Evolutionary conservation across 2,113 vertebrate genomes (phyloP).

Genomic region (Athene cunicularia): DNA sequence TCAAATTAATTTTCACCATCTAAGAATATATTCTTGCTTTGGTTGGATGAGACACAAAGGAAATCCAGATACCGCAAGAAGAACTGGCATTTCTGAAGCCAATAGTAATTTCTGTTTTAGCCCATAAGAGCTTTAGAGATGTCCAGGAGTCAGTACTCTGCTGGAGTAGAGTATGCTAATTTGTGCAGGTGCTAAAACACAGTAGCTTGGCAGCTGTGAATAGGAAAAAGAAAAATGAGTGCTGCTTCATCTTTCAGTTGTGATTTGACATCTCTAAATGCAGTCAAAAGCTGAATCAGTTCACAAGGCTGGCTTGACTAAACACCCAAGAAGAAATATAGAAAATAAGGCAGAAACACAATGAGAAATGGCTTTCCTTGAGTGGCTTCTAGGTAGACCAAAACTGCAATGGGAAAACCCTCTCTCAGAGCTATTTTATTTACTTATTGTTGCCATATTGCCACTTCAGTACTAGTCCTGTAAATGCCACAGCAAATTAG

Average conservation of each 20-base stretch:
- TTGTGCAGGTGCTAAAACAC: slow-evolving; percentile 51
- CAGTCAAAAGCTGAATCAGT: neutral
- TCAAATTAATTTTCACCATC: neutral
- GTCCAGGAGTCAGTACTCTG: neutral
- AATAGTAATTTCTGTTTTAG: neutral
- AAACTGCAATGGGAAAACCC: neutral
- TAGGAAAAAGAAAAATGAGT: neutral
- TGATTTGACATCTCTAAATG: neutral
- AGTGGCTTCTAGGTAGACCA: neutral
- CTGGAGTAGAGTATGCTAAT: slow-evolving; percentile 1
- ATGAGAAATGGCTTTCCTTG: neutral
- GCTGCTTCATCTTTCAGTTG: neutral
- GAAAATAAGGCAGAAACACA: neutral
- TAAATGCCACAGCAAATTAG: neutral
- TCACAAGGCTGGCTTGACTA: neutral
- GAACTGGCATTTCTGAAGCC: neutral
- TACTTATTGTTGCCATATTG: neutral
- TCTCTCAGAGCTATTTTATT: neutral
- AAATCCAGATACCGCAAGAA: neutral
- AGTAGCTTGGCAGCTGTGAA: slow-evolving; percentile 39
- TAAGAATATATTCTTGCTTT: neutral
- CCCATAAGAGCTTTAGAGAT: neutral
- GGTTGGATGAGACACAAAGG: neutral
- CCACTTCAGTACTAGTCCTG: neutral
- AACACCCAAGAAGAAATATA: neutral